Conservation (phyloP, 2,888 invertebrate genomes). For the Thalpophila matura region DNA sequence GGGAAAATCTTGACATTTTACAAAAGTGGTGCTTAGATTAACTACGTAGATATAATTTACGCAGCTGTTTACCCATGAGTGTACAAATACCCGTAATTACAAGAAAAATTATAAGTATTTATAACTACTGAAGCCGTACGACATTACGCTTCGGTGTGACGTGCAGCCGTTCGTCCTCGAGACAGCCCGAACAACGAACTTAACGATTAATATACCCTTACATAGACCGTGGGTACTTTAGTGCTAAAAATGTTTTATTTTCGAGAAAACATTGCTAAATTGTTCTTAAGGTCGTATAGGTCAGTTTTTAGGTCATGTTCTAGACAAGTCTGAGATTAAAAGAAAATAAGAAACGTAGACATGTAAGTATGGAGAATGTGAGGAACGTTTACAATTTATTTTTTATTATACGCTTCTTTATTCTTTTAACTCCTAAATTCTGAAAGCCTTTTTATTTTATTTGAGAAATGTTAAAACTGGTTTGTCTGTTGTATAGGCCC, state of each 20-base stretch:
- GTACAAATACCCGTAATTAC: conserved; percentile 18
- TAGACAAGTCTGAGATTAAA: conserved; percentile 3
- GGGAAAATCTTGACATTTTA: no score
- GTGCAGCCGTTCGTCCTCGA: conserved; percentile 62
- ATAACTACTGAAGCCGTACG: conserved; percentile 36
- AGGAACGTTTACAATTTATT: conserved; percentile 4
- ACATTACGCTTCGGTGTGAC: conserved; percentile 46
- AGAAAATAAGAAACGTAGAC: background rate
- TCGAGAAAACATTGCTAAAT: conserved; percentile 33
- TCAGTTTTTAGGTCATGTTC: conserved; percentile 27
- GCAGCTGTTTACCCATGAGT: background rate
- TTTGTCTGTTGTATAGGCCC: no score
- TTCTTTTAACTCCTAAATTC: no score
- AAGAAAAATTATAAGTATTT: conserved; percentile 25
- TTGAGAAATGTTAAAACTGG: no score
- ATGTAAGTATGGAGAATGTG: background rate
- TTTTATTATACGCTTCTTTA: conserved; percentile 1
- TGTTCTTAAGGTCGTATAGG: conserved; percentile 13
- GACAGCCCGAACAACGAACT: conserved; percentile 70
- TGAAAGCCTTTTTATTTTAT: no score
- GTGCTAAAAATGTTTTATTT: conserved; percentile 41
- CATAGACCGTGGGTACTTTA: conserved; percentile 32
- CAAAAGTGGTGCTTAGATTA: no score
- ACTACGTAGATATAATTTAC: background rate
- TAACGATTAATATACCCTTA: conserved; percentile 41